Evolutionary conservation across 2,113 vertebrate genomes (phyloP), one percentile per base, ranked within the genome.

Genomic region (Aptenodytes forsteri): DNA sequence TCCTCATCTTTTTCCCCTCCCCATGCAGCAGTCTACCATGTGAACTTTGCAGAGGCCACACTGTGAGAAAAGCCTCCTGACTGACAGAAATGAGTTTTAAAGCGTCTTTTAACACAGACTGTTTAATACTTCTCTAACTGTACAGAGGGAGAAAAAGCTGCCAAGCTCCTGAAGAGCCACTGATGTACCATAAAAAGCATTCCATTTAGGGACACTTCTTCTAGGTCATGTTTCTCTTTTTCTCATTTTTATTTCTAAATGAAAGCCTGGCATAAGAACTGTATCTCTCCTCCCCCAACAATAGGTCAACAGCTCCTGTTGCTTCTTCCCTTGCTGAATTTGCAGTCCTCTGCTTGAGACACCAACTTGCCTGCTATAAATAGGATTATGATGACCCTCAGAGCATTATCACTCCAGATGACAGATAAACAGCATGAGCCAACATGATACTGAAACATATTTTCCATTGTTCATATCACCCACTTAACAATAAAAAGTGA

Each of bases 71-170:
- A 91, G 75, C 75, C 46, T 72, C 78, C 54, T 69, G 93, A 3
- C 4, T 95, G 96, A 83, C 55, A 92, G 67, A 90, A 97, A 70
- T 26, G 16, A 81, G 59, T 77, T 90, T 93, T 80, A 88, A 93
- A 92, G 66, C 66, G 86, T 82, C 88, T 97, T 93, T 93, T 88
- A 96, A 96, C 69, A 80, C 34, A 70, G 67, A 69, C 55, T 62
- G 49, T 73, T 96, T 77, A 94, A 90, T 88, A 86, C 58, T 66
- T 77, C 70, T 66, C 71, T 66, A 46, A 89, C 67, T 47, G 29
- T 27, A 89, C 2, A 3, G 38, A 67, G 66, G 66, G 16, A 86
- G 71, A 92, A 90, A 97, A 95, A 95, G 79, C 92, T 90, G 58
- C 85, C 84, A 94, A 89, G 58, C 64, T 93, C 90, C 92, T 86